A percentile compares a stretch with the other conserved stretches of the same genome.
phyloP scores from a whole-genome alignment of 2,888 invertebrate genomes.

The Pyrrhosoma nymphula region DNA sequence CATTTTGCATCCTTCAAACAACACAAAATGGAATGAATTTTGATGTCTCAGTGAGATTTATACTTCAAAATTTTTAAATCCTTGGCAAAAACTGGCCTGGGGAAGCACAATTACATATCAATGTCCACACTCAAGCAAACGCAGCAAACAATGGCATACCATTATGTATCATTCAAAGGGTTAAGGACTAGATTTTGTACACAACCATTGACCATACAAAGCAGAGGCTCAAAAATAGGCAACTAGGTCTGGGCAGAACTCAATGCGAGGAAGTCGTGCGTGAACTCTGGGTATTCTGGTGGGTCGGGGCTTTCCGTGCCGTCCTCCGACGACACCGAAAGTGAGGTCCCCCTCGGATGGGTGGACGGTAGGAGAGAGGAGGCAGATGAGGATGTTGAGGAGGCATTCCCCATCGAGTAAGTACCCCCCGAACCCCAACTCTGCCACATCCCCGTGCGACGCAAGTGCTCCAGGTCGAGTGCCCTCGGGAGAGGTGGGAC shows the following conservation, averaged over 20 bases:
- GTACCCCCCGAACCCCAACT: background rate
- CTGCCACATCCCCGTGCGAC: slow-evolving; percentile 38
- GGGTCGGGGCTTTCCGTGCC: slow-evolving; percentile 62
- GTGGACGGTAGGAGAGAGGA: background rate
- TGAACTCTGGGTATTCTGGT: slow-evolving; percentile 76
- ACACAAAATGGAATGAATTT: too few species aligned
- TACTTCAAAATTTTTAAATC: too few species aligned
- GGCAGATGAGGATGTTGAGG: background rate
- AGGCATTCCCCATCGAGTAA: background rate
- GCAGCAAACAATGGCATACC: too few species aligned
- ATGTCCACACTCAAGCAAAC: too few species aligned
- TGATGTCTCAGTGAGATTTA: too few species aligned
- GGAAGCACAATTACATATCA: too few species aligned
- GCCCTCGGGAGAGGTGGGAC: slow-evolving; percentile 49
- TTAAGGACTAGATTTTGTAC: background rate
- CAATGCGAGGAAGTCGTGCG: slow-evolving; percentile 76
- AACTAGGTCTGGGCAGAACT: slow-evolving; percentile 74
- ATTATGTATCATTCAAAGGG: too few species aligned
- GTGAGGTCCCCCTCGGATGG: background rate
- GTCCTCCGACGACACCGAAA: slow-evolving; percentile 30
- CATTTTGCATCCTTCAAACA: too few species aligned
- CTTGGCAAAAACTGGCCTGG: too few species aligned
- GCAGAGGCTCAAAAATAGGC: background rate
- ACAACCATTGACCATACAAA: background rate
- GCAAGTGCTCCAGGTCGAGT: slow-evolving; percentile 41